Percentiles rank a stretch among this genome's conserved stretches.
Conservation (phyloP, 2,888 invertebrate species). For the Spodoptera littoralis region DNA sequence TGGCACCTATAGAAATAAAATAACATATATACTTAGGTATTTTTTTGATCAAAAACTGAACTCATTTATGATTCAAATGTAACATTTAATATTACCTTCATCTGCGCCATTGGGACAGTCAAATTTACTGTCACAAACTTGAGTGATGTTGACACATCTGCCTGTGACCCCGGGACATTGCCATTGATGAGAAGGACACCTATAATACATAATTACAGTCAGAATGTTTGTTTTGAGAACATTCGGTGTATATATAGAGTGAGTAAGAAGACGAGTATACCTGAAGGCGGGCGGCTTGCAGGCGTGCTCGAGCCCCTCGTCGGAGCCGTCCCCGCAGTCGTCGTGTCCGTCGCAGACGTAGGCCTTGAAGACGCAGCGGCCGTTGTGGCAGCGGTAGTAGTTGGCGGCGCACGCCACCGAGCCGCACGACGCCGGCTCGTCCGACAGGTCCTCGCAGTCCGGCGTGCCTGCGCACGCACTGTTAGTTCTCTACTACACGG, state of each 20-base stretch:
- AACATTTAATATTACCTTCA: conserved; percentile 90
- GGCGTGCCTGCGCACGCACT: conserved; percentile 86
- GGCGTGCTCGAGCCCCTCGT: conserved; percentile 95
- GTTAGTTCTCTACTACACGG: background rate
- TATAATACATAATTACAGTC: conserved; percentile 47
- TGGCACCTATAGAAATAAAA: conserved; percentile 82
- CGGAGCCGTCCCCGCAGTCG: conserved; percentile 97
- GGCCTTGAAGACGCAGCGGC: conserved; percentile 96
- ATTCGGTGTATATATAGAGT: background rate
- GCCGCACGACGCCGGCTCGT: conserved; percentile 95
- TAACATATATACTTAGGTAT: too few relatives aligned
- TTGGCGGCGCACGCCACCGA: conserved; percentile 92
- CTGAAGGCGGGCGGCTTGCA: conserved; percentile 93
- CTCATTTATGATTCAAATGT: background rate
- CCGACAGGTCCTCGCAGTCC: conserved; percentile 97
- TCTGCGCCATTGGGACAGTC: conserved; percentile 98
- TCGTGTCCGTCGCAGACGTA: conserved; percentile 98
- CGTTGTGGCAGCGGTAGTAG: conserved; percentile 95
- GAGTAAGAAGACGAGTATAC: conserved; percentile 56
- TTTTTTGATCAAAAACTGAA: too few relatives aligned
- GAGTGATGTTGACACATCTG: conserved; percentile 95
- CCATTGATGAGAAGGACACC: conserved; percentile 94
- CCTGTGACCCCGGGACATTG: conserved; percentile 94
- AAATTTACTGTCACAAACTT: conserved; percentile 95
- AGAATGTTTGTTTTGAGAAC: background rate